Percentiles rank a stretch among this genome's conserved stretches.
These are phyloP conservation scores for Trichosurus vulpecula DNA, from an alignment of 2,797 vertebrate species.

Conservation along the genomic window DNA sequence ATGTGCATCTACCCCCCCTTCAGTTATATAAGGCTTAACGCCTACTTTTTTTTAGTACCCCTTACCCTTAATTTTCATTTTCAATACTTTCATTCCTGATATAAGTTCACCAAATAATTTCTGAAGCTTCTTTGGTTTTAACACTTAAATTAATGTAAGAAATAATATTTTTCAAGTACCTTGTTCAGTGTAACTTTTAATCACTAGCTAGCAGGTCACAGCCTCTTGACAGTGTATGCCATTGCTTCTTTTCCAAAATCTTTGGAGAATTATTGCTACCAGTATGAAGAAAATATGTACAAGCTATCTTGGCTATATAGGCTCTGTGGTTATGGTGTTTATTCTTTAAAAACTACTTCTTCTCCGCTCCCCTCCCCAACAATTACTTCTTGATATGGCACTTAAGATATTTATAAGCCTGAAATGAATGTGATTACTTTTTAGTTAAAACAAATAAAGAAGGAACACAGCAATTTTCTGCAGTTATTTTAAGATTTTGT, in stretches of 20 bases:
- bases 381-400: conserved; percentile 63
- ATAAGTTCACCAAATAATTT: conserved; percentile 23
- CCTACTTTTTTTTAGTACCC: background rate
- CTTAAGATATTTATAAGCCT: conserved; percentile 61
- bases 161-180: background rate
- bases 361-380: conserved; percentile 47
- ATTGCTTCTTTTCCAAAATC: conserved; percentile 63
- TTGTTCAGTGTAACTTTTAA: conserved; percentile 18
- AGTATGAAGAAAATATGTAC: conserved; percentile 65
- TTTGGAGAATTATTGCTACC: conserved; percentile 45
- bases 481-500: conserved; percentile 29
- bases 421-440: conserved; percentile 57
- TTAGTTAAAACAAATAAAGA: conserved; percentile 57
- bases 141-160: conserved; percentile 13
- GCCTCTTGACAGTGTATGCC: background rate
- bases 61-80: conserved; percentile 29
- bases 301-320: conserved; percentile 10
- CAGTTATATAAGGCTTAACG: background rate
- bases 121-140: conserved; percentile 23
- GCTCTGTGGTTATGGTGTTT: conserved; percentile 27
- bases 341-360: background rate
- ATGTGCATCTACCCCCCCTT: conserved; percentile 11
- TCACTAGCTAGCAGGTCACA: background rate
- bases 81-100: background rate
- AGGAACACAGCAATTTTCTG: conserved; percentile 57